Evolutionary conservation across 2,797 vertebrate species (phyloP).

Genomic region (Threskiornis aethiopicus): DNA sequence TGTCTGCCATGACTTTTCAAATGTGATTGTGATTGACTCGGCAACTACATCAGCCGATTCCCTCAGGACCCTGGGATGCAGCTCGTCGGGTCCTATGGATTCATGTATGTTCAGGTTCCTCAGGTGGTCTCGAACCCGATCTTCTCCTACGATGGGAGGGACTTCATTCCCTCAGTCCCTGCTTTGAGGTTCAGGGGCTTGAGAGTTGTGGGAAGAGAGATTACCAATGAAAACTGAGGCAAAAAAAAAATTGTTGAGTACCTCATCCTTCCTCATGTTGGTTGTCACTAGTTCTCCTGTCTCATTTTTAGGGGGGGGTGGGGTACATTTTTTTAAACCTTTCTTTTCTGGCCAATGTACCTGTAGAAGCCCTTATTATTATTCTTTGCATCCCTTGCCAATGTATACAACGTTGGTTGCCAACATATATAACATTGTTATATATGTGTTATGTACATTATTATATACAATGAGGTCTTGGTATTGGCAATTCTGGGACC

Average conservation of each 20-base stretch:
- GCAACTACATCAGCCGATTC: not conserved
- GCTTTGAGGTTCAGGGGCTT: not conserved
- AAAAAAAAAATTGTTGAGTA: not conserved
- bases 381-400: not conserved
- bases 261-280: not conserved
- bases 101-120: not conserved
- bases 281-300: not conserved
- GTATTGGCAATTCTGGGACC: not conserved
- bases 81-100: not conserved
- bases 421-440: not conserved
- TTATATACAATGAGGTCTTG: not conserved
- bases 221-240: not conserved
- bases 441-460: not conserved
- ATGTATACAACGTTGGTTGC: not conserved
- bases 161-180: not conserved
- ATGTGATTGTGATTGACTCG: not conserved
- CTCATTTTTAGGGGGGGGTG: not conserved
- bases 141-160: not conserved
- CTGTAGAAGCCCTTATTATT: not conserved
- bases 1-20: not conserved
- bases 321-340: not conserved
- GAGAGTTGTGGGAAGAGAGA: not conserved
- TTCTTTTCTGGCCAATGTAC: not conserved
- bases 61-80: not conserved
- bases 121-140: rapidly evolving